These are phyloP conservation scores for Drosophila arizonae DNA, from an alignment of 1,140 invertebrate genomes.

Conservation along the genomic window DNA sequence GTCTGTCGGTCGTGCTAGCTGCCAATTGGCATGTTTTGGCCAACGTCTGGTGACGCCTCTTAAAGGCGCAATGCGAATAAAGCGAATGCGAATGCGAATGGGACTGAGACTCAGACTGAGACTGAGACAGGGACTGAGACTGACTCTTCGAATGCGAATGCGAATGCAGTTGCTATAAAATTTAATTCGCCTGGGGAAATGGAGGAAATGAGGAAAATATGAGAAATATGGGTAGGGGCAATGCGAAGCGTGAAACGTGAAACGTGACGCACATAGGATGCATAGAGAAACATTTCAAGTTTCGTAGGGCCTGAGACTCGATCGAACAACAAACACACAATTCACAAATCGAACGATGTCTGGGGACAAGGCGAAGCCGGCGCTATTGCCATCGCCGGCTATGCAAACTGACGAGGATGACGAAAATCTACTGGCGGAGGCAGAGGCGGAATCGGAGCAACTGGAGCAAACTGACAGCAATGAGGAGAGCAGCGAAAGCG, in stretches of 20 bases:
- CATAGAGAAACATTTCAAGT: conserved; percentile 37
- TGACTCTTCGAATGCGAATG: conserved; percentile 44
- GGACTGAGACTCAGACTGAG: neutral
- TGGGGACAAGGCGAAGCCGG: conserved; percentile 5
- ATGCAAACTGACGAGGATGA: neutral
- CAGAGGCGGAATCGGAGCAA: neutral
- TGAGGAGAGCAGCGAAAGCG: conserved; percentile 17
- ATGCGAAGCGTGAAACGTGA: neutral
- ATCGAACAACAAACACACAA: neutral
- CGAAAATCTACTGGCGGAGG: neutral
- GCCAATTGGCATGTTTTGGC: conserved; percentile 49
- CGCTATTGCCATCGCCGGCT: neutral
- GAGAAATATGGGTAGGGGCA: neutral
- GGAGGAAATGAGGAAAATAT: neutral
- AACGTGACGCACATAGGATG: conserved; percentile 25
- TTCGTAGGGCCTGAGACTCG: neutral
- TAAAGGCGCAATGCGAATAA: conserved; percentile 17
- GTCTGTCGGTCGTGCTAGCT: conserved; percentile 24
- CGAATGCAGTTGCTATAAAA: conserved; percentile 71
- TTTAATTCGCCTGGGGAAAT: conserved; percentile 55
- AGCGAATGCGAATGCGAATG: conserved; percentile 40
- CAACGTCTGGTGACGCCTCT: conserved; percentile 31
- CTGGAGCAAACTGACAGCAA: neutral
- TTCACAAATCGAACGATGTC: neutral
- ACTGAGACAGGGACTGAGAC: neutral